Percentiles rank a stretch among this genome's conserved stretches.
Evolutionary conservation across 2,113 vertebrate species (phyloP).

Genomic region (Azemiops feae): DNA sequence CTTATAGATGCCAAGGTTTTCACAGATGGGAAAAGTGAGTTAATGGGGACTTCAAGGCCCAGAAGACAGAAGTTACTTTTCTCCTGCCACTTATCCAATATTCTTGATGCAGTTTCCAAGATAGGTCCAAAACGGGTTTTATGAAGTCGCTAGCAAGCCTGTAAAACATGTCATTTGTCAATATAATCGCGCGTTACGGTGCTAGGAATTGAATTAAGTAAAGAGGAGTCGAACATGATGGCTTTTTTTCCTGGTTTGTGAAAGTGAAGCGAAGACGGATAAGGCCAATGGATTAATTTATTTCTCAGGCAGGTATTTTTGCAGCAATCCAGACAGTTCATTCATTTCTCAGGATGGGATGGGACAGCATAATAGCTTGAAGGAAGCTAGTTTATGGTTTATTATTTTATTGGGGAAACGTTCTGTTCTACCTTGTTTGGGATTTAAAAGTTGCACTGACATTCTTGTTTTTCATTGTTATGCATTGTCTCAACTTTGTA

Average conservation of each 20-base stretch:
- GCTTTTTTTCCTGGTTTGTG: background rate
- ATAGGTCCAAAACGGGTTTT: background rate
- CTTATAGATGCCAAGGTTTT: background rate
- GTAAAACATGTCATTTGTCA: background rate
- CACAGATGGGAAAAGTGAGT: no score
- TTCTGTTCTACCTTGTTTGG: background rate
- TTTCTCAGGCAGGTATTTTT: background rate
- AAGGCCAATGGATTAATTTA: background rate
- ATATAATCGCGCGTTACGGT: background rate
- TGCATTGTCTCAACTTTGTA: no score
- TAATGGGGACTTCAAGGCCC: background rate
- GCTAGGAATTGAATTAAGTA: background rate
- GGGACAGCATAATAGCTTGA: background rate
- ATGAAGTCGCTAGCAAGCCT: background rate
- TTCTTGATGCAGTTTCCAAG: background rate
- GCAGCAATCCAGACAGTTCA: background rate
- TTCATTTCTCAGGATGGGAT: background rate
- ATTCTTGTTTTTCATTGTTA: background rate
- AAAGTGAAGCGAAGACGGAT: background rate
- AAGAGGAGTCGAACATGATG: background rate
- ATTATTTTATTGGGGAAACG: background rate
- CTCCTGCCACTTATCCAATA: background rate
- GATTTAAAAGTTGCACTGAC: background rate
- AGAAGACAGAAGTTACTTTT: background rate
- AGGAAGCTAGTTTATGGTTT: background rate